Percentiles rank a stretch among this genome's conserved stretches.
Evolutionary conservation across 2,888 invertebrate genomes (phyloP).

Genomic region (Hyposoter didymator): DNA sequence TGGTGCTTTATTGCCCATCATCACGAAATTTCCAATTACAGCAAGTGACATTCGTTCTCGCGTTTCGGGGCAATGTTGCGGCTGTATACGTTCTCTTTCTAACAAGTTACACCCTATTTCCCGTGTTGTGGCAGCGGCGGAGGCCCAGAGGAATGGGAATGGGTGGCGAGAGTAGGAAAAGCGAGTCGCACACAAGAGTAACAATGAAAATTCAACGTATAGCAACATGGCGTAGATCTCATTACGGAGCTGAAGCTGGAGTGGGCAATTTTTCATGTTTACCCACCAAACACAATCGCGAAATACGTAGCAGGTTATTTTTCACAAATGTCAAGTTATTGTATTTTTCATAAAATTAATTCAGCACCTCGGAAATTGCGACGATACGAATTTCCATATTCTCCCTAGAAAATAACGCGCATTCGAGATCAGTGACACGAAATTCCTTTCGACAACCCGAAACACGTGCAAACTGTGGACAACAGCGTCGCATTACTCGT

Average conservation of each 20-base stretch:
- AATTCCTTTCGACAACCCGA: background rate
- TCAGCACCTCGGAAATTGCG: background rate
- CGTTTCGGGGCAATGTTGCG: background rate
- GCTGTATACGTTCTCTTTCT: slow-evolving; percentile 22
- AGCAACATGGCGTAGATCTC: slow-evolving; percentile 47
- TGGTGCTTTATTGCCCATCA: slow-evolving; percentile 48
- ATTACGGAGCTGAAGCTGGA: slow-evolving; percentile 46
- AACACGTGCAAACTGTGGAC: background rate
- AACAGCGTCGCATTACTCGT: background rate
- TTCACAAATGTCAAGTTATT: background rate
- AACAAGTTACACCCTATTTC: slow-evolving; percentile 50
- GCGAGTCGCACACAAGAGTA: slow-evolving; percentile 25
- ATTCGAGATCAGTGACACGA: background rate
- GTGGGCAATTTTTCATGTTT: slow-evolving; percentile 29
- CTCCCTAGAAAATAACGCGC: background rate
- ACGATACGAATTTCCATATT: background rate
- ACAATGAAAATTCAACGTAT: slow-evolving; percentile 56
- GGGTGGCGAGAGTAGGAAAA: slow-evolving; percentile 14
- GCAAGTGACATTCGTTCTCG: slow-evolving; percentile 44
- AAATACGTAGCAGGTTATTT: background rate
- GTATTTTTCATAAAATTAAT: background rate
- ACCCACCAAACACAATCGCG: slow-evolving; percentile 1
- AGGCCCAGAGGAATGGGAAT: background rate
- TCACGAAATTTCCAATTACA: slow-evolving; percentile 62
- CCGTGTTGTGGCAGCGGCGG: slow-evolving; percentile 14